Evolutionary conservation across 2,797 vertebrate genomes (phyloP).

Genomic region (Luscinia megarhynchos): DNA sequence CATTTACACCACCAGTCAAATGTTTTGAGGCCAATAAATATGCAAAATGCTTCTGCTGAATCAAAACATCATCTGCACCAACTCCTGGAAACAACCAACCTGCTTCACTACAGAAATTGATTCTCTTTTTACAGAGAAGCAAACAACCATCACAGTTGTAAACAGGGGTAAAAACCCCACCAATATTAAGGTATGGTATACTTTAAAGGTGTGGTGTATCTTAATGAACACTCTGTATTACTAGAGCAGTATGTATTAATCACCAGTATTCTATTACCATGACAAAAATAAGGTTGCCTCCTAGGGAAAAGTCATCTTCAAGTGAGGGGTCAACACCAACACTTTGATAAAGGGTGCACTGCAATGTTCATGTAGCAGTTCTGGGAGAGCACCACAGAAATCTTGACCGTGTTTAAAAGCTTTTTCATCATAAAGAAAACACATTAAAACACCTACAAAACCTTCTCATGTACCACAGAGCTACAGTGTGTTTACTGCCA

Average conservation of each 20-base stretch:
- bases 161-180: neutral
- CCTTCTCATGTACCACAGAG: fast-evolving
- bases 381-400: neutral
- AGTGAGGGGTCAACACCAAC: neutral
- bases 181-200: neutral
- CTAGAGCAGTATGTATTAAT: neutral
- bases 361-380: neutral
- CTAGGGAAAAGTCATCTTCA: neutral
- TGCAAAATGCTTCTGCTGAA: neutral
- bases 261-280: neutral
- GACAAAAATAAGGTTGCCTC: neutral
- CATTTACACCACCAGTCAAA: neutral
- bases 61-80: neutral
- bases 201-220: neutral
- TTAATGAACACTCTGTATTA: neutral
- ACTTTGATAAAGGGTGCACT: fast-evolving
- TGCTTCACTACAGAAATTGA: fast-evolving
- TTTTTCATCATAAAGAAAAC: neutral
- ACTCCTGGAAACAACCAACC: neutral
- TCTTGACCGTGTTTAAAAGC: neutral
- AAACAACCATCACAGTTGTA: neutral
- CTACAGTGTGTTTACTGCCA: neutral
- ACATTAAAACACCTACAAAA: neutral
- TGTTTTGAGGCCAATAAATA: neutral
- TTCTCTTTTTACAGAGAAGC: neutral